phyloP scores from a whole-genome alignment of 2,113 vertebrate species.

The Ranitomeya variabilis region DNA sequence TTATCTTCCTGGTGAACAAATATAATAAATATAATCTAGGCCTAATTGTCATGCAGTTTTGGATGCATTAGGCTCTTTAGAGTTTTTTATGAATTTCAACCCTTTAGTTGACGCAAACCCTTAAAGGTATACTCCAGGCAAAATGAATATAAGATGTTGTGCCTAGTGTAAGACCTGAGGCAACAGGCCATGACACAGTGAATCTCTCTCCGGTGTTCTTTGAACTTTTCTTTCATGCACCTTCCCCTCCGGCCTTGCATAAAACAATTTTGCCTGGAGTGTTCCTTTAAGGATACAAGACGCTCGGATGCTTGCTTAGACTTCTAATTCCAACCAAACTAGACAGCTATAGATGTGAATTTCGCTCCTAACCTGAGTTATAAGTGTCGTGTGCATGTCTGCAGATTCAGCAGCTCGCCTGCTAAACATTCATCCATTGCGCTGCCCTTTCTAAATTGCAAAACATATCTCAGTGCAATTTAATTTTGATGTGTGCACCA shows the following conservation, averaged over 20 bases:
- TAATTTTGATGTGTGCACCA: slow-evolving; percentile 9
- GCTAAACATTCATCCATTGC: not conserved
- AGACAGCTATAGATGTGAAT: not conserved
- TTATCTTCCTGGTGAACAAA: too few relatives aligned
- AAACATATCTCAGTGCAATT: slow-evolving; percentile 42
- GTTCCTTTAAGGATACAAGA: not conserved
- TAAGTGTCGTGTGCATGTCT: not conserved
- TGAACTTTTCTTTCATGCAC: not conserved
- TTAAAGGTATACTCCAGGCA: not conserved
- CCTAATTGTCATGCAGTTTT: too few relatives aligned
- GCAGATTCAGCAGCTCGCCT: not conserved
- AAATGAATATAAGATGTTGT: not conserved
- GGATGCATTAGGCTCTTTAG: not conserved
- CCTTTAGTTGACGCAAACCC: not conserved
- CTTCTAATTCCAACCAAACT: not conserved
- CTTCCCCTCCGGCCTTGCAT: not conserved
- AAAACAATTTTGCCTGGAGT: not conserved
- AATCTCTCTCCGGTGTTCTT: not conserved
- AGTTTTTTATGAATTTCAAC: not conserved
- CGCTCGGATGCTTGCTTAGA: not conserved
- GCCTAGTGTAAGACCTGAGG: not conserved
- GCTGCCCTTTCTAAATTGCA: not conserved
- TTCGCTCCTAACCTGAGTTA: not conserved
- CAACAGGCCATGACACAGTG: not conserved
- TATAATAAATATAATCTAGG: too few relatives aligned